A percentile compares a stretch with the other conserved stretches of the same genome.
Conservation (phyloP, 92 coral and sea anemone genomes). For the Pocillopora meandrina region DNA sequence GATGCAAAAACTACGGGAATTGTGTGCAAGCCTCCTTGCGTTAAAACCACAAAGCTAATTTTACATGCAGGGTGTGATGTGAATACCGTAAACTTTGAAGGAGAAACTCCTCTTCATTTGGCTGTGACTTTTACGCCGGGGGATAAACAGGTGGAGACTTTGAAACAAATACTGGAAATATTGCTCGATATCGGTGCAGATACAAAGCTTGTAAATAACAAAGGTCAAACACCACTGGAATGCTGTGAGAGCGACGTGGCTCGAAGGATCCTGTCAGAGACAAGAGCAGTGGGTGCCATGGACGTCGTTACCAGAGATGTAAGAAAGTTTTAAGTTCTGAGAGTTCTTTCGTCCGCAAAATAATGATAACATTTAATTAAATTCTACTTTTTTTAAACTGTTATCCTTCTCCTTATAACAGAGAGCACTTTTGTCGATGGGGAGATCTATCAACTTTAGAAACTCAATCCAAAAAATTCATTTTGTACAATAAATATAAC, state of each 20-base stretch:
- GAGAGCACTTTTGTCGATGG: too few relatives aligned
- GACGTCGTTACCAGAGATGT: too few relatives aligned
- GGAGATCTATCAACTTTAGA: too few relatives aligned
- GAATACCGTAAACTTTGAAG: conserved; percentile 53
- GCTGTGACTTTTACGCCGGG: conserved; percentile 44
- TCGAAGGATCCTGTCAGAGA: not conserved
- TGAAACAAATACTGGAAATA: conserved; percentile 39
- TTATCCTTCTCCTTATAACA: too few relatives aligned
- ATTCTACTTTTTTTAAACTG: too few relatives aligned
- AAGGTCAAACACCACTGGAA: conserved; percentile 61
- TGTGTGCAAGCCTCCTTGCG: conserved; percentile 32
- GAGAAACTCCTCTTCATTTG: conserved; percentile 69
- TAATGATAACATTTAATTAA: too few relatives aligned
- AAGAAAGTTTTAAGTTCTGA: too few relatives aligned
- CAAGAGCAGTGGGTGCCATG: too few relatives aligned
- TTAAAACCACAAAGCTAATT: conserved; percentile 46
- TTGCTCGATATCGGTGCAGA: conserved; percentile 52
- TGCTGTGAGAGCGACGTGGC: conserved; percentile 6
- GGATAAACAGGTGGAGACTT: conserved; percentile 12
- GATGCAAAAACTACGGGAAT: not conserved
- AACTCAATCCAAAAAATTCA: too few relatives aligned
- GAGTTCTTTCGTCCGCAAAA: too few relatives aligned
- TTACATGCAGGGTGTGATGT: conserved; percentile 53
- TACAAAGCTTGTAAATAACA: conserved; percentile 54
- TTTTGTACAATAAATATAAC: too few relatives aligned